A percentile compares a stretch with the other conserved stretches of the same genome.
Conservation (phyloP, 1,140 invertebrate genomes). For the Eueides isabella region DNA sequence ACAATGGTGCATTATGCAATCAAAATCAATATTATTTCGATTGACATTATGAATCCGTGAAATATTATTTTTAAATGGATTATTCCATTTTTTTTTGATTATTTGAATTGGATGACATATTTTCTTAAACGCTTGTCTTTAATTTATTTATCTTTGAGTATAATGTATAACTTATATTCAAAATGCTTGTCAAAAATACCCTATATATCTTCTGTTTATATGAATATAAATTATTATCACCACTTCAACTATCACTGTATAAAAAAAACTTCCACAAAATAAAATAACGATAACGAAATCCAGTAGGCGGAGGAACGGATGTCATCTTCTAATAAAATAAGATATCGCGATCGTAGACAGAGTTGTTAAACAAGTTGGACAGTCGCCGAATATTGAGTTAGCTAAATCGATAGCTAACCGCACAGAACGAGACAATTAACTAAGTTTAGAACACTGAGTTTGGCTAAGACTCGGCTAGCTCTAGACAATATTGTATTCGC, state of each 20-base stretch:
- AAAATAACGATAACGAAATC: neutral
- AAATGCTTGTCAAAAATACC: too few relatives aligned
- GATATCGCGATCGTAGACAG: neutral
- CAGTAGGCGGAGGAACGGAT: slow-evolving; percentile 1
- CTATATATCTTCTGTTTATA: too few relatives aligned
- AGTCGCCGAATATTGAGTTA: slow-evolving; percentile 33
- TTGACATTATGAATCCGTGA: too few relatives aligned
- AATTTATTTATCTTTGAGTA: too few relatives aligned
- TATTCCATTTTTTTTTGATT: too few relatives aligned
- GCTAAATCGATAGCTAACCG: slow-evolving; percentile 37
- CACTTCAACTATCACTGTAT: neutral
- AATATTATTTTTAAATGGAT: too few relatives aligned
- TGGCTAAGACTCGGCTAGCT: slow-evolving; percentile 28
- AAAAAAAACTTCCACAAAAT: neutral
- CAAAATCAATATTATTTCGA: too few relatives aligned
- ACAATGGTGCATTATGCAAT: too few relatives aligned
- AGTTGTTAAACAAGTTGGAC: slow-evolving; percentile 24
- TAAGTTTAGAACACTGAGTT: slow-evolving; percentile 35
- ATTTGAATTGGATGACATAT: too few relatives aligned
- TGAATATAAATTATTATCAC: neutral
- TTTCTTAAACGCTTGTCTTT: too few relatives aligned
- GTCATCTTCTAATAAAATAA: slow-evolving; percentile 3
- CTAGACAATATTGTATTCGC: slow-evolving; percentile 23
- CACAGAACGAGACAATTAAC: slow-evolving; percentile 38
- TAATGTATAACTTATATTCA: too few relatives aligned